Evolutionary conservation across 2,113 vertebrate species (phyloP).

Genomic region (Ochotona curzoniae): DNA sequence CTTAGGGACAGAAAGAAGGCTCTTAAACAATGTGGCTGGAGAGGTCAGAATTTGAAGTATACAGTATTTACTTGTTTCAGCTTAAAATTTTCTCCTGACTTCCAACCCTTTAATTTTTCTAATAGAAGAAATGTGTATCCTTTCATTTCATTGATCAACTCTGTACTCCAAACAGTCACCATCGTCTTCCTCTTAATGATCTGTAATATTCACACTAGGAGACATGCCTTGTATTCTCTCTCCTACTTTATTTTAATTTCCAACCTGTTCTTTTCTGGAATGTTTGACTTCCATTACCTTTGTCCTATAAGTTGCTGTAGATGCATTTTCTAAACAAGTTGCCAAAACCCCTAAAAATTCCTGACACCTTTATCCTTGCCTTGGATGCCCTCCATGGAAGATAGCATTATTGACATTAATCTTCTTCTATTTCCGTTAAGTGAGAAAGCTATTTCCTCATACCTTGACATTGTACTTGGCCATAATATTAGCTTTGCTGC

Average conservation of each 20-base stretch:
- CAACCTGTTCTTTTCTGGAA: neutral
- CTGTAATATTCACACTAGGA: neutral
- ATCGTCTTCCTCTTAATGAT: neutral
- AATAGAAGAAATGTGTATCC: neutral
- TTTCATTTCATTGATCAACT: neutral
- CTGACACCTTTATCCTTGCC: neutral
- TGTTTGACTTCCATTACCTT: fast-evolving
- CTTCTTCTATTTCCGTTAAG: neutral
- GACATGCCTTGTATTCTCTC: neutral
- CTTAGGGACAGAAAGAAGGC: neutral
- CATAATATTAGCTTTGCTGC: neutral
- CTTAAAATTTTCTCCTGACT: neutral
- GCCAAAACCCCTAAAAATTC: neutral
- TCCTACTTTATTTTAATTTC: neutral
- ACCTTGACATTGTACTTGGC: neutral
- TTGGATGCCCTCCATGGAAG: neutral
- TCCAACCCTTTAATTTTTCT: neutral
- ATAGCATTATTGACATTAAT: neutral
- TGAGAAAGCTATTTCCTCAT: neutral
- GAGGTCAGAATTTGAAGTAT: neutral
- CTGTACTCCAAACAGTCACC: neutral
- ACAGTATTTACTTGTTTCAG: neutral
- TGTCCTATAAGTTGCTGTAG: neutral
- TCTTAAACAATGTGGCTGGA: neutral
- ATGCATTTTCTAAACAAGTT: neutral